phyloP scores from a whole-genome alignment of 2,113 vertebrate species.

The Hippocampus guttulatus region DNA sequence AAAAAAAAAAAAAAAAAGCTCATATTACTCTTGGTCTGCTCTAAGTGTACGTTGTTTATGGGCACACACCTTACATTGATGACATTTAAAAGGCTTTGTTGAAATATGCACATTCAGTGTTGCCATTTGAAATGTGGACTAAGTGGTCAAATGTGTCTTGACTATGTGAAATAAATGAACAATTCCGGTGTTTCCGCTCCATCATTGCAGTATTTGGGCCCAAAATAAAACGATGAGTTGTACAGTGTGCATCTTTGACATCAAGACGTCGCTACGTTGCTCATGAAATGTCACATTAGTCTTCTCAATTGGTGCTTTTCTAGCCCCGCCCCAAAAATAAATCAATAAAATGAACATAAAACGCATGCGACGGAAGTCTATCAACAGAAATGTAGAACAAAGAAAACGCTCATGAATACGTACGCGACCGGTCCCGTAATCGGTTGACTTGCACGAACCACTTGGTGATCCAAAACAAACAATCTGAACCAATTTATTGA shows the following conservation, averaged over 20 bases:
- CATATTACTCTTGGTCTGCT: not conserved
- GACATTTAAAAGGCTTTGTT: constrained; percentile 3
- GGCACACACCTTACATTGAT: constrained; percentile 5
- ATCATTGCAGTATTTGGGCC: not conserved
- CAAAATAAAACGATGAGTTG: not conserved
- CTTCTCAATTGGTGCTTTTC: too few relatives aligned
- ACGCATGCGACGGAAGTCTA: not conserved
- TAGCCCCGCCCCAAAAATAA: not conserved
- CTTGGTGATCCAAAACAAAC: not conserved
- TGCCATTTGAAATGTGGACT: not conserved
- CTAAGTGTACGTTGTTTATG: not conserved
- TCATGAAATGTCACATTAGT: too few relatives aligned
- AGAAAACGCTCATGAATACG: not conserved
- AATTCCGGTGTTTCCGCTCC: not conserved
- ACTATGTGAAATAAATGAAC: not conserved
- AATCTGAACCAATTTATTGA: too few relatives aligned
- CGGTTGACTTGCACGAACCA: not conserved
- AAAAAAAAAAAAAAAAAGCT: not conserved
- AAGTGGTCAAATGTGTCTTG: not conserved
- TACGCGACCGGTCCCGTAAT: not conserved
- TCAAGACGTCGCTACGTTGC: not conserved
- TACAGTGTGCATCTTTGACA: not conserved
- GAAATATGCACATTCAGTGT: not conserved
- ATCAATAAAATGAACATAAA: not conserved
- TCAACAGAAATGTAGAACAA: not conserved